Evolutionary conservation across 2,113 vertebrate species (phyloP), one percentile per base, ranked within the genome.

Genomic region (Sinocyclocheilus rhinocerous): DNA sequence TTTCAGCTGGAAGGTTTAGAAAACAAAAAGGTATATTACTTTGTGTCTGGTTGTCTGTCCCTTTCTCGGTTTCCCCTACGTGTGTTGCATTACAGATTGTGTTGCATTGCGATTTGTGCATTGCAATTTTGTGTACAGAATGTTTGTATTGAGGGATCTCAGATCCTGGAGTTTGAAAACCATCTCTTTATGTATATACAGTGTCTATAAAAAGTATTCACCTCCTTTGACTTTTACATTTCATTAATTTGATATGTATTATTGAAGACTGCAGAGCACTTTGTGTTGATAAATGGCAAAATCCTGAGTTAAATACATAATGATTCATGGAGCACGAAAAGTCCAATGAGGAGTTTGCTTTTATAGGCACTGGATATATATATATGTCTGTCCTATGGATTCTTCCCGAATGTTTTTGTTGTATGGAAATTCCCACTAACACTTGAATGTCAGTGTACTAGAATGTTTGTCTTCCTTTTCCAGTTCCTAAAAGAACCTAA

Each of bases 1-100:
- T 95, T 95, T 93, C 94, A 95, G 95, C 94, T 91, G 94, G 94
- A 94, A 93, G 89, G 85, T 90, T 92, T 86, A 94, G 92, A 93
- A 94, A 94, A 92, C 92, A 92, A 89, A 95, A 91, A 95, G 95
- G 94, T 95, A 95, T 92, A 90, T 92, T 87, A 89, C 73, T 91
- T 85, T 91, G 55, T 86, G 76, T 88, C 72, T 84, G 85, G 81
- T 85, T 86, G 89, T 76, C 13, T 83, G n/a, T 91, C 84, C 87
- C 16, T 72, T 72, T 57, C 77, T 83, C 72, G 42, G 76, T 55
- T 55, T 11, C 36, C 79, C 85, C 59, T 86, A 73, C 87, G 57
- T 76, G 1, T 39, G 57, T 52, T 77, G 83, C 87, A 86, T 86
- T 89, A 80, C 63, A 6, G 45, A 52, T 10, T 85, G 26, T 29